Evolutionary conservation across 2,797 vertebrate species (phyloP), one percentile per base, ranked within the genome.

Genomic region (Cynopterus sphinx): DNA sequence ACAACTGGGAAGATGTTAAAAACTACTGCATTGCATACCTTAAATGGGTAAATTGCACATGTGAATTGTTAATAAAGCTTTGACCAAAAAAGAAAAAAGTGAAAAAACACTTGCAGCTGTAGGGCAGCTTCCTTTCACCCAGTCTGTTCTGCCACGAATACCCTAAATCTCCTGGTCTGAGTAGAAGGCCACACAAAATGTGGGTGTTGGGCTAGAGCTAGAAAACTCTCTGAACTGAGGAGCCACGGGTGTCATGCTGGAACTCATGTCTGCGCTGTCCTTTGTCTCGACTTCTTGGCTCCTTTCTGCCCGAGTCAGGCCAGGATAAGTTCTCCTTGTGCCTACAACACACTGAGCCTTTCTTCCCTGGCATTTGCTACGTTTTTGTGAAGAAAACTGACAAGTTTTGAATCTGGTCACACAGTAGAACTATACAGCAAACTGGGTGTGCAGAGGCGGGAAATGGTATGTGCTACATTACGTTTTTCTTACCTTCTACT

Each of bases 321-420:
- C 90, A 77, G 88, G 55, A 92, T 85, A 96, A 90, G 71, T 82
- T 75, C 59, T 55, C 95, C 75, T 82, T 96, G 91, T 97, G 81
- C 55, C 91, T 13, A 17, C 65, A 84, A 36, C 91, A 97, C 85
- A 97, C 93, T 57, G 75, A 59, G 70, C 53, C 88, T 88, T 96
- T 92, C 77, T 97, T 95, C 94, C 59, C 81, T 51, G 86, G 86
- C 24, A 11, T 33, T 73, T 26, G 67, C 61, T 65, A 5, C 59
- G 81, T 65, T 63, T 81, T 22, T 81, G 92, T 0, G 0, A 71
- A 95, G 90, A 89, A 95, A 96, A 49, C 85, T 16, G 0, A 70
- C 77, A 92, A 73, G 28, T 79, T 97, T 87, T 84, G 59, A 92
- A 79, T 92, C 24, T 73, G 41, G 43, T 96, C 55, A 19, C 94